These are phyloP conservation scores for Lamprotornis superbus DNA, from an alignment of 2,113 vertebrate genomes.

Conservation along the genomic window DNA sequence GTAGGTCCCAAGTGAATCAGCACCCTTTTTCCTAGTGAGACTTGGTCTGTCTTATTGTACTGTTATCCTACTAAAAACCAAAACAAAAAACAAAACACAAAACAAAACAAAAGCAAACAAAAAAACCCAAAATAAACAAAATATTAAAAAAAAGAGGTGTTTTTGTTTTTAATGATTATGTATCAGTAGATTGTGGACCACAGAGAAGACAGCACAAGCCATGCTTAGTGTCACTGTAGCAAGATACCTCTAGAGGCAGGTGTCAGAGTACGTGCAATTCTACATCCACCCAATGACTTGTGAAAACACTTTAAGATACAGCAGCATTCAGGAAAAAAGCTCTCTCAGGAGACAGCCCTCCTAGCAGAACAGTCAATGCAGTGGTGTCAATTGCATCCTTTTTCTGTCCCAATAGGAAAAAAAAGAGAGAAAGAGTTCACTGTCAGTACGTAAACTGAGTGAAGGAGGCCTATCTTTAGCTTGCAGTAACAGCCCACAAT, in stretches of 20 bases:
- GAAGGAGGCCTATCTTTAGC: not conserved
- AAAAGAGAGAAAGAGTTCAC: not conserved
- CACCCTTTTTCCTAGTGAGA: not conserved
- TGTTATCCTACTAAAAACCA: not conserved
- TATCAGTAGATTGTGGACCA: not conserved
- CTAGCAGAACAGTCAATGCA: not conserved
- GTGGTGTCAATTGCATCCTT: not conserved
- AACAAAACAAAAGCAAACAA: too few relatives aligned
- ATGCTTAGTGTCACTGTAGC: not conserved
- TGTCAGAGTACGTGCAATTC: not conserved
- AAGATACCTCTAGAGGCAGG: not conserved
- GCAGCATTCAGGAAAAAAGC: not conserved
- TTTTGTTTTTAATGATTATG: not conserved
- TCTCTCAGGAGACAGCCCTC: not conserved
- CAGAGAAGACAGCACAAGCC: not conserved
- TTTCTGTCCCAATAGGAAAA: not conserved
- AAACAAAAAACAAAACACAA: not conserved
- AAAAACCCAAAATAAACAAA: too few relatives aligned
- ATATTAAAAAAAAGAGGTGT: rapidly evolving
- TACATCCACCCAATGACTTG: not conserved
- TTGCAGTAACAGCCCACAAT: not conserved
- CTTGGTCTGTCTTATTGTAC: not conserved
- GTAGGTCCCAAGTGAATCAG: not conserved
- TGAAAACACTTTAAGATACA: not conserved
- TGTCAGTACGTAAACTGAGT: not conserved